phyloP scores from a whole-genome alignment of 1,140 invertebrate species.

The Euschistus heros region DNA sequence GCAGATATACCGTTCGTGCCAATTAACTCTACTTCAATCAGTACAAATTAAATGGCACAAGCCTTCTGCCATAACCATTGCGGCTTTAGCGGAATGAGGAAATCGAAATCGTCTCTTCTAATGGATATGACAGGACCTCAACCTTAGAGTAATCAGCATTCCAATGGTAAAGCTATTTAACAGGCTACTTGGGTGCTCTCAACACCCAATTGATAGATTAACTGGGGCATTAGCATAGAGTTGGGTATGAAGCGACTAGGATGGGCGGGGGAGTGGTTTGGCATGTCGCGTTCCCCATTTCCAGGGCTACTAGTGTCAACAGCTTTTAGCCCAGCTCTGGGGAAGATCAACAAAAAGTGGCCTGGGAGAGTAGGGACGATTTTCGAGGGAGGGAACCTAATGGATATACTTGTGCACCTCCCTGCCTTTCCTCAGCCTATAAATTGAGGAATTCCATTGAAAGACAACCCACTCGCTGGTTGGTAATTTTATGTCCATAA shows the following conservation, averaged over 20 bases:
- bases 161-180: background rate
- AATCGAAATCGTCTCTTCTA: no score
- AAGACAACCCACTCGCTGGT: background rate
- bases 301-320: constrained; percentile 8
- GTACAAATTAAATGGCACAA: no score
- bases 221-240: constrained; percentile 9
- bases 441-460: constrained; percentile 7
- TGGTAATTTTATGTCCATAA: no score
- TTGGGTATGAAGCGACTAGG: background rate
- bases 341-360: constrained; percentile 17
- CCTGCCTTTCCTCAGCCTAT: background rate
- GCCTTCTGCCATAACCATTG: no score
- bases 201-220: background rate
- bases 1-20: no score
- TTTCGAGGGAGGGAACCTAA: background rate
- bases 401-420: constrained; percentile 17
- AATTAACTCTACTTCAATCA: no score
- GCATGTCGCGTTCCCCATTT: constrained; percentile 6
- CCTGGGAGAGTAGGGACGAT: background rate
- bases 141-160: no score
- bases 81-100: no score
- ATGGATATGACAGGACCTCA: no score
- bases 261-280: constrained; percentile 9
- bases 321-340: constrained; percentile 4
- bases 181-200: background rate